Percentiles rank a stretch among this genome's conserved stretches.
These are phyloP conservation scores for Ricordea florida DNA, from an alignment of 92 coral and sea anemone genomes.

Conservation along the genomic window DNA sequence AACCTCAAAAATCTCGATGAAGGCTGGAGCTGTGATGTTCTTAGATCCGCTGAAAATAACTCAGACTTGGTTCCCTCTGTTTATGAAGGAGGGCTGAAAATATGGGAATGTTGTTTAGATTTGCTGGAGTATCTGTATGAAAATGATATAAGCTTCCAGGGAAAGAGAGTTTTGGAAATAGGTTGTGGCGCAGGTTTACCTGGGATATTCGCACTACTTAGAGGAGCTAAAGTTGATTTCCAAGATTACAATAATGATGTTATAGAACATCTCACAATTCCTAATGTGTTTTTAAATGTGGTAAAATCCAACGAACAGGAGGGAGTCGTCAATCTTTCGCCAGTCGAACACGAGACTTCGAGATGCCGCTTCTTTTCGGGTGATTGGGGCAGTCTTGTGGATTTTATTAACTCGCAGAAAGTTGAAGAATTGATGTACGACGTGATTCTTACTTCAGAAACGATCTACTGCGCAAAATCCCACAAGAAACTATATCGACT, in stretches of 20 bases:
- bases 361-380: conserved; percentile 82
- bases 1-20: conserved; percentile 13
- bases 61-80: conserved; percentile 81
- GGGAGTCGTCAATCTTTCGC: neutral
- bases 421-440: conserved; percentile 57
- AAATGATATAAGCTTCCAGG: conserved; percentile 44
- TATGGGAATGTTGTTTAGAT: conserved; percentile 95
- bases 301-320: neutral
- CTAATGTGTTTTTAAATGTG: conserved; percentile 75
- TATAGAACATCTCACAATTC: conserved; percentile 78
- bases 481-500: conserved; percentile 67
- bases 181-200: conserved; percentile 98
- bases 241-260: conserved; percentile 96
- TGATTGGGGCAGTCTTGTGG: conserved; percentile 75
- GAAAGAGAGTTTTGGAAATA: conserved; percentile 76
- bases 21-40: neutral
- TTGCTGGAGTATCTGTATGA: conserved; percentile 75
- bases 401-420: conserved; percentile 58
- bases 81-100: conserved; percentile 95
- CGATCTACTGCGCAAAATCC: conserved; percentile 77
- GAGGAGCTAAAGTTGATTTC: conserved; percentile 87
- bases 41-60: conserved; percentile 59
- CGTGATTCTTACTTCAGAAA: conserved; percentile 90
- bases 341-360: neutral
- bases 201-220: conserved; percentile 73